A percentile compares a stretch with the other conserved stretches of the same genome.
Evolutionary conservation across 2,113 vertebrate species (phyloP).

Genomic region (Phylloscopus whistleri): DNA sequence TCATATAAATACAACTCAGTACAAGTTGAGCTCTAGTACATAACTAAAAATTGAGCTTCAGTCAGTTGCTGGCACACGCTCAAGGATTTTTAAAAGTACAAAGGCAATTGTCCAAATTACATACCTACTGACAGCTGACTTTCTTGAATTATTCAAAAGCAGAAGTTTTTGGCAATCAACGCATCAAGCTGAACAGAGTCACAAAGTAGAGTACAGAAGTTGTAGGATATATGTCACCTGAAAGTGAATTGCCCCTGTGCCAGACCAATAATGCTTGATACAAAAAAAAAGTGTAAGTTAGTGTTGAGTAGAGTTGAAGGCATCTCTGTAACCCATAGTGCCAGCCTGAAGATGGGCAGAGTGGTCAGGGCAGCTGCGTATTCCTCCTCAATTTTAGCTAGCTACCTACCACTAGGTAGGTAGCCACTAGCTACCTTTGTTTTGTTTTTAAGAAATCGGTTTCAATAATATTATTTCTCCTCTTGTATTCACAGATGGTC

Average conservation of each 20-base stretch:
- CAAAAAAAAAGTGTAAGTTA: not conserved
- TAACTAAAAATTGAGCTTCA: slow-evolving; percentile 30
- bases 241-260: not conserved
- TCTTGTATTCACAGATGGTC: not conserved
- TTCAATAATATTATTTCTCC: not conserved
- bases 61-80: not conserved
- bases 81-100: slow-evolving; percentile 15
- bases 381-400: not conserved
- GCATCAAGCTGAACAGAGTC: not conserved
- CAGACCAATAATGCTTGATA: not conserved
- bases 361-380: not conserved
- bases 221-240: not conserved
- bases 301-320: not conserved
- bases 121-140: slow-evolving; percentile 15
- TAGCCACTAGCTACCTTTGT: not conserved
- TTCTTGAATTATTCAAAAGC: slow-evolving; percentile 45
- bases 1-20: not conserved
- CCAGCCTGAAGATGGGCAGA: not conserved
- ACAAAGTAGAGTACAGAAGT: not conserved
- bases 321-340: not conserved
- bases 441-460: not conserved
- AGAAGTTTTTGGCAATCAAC: slow-evolving; percentile 30
- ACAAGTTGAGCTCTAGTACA: not conserved
- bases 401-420: too few species aligned
- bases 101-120: slow-evolving; percentile 42